These are phyloP conservation scores for Microtus pennsylvanicus DNA, from an alignment of 2,113 vertebrate genomes.

Conservation along the genomic window DNA sequence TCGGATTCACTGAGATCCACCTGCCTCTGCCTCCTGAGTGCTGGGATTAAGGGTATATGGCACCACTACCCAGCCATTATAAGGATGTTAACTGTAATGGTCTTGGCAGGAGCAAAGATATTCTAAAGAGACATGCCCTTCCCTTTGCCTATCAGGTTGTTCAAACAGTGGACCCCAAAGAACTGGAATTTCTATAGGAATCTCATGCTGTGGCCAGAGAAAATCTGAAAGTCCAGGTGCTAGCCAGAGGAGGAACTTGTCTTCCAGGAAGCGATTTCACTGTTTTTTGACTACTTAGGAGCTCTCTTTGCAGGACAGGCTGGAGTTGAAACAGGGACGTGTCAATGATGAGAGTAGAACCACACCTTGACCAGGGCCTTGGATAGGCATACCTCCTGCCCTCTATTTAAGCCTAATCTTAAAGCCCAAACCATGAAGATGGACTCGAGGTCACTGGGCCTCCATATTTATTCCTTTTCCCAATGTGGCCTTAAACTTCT, in stretches of 20 bases:
- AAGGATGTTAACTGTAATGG: neutral
- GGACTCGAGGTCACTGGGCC: neutral
- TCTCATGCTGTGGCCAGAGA: neutral
- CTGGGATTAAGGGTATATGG: no score
- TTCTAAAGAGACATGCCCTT: neutral
- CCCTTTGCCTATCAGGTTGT: neutral
- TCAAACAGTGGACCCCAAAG: neutral
- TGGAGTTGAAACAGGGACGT: no score
- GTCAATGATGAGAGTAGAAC: neutral
- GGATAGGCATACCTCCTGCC: neutral
- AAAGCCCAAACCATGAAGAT: neutral
- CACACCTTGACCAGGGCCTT: neutral
- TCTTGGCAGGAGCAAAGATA: neutral
- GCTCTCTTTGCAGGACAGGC: neutral
- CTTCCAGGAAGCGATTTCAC: neutral
- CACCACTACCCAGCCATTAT: neutral
- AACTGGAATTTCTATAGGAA: no score
- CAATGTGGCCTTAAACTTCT: neutral
- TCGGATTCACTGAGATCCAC: no score
- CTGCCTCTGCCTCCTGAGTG: no score
- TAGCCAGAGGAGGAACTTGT: neutral
- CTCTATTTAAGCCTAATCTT: neutral
- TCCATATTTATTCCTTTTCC: neutral
- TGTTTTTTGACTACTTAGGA: neutral
- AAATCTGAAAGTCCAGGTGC: neutral